phyloP scores from a whole-genome alignment of 2,888 invertebrate species.

The Cephonodes hylas region DNA sequence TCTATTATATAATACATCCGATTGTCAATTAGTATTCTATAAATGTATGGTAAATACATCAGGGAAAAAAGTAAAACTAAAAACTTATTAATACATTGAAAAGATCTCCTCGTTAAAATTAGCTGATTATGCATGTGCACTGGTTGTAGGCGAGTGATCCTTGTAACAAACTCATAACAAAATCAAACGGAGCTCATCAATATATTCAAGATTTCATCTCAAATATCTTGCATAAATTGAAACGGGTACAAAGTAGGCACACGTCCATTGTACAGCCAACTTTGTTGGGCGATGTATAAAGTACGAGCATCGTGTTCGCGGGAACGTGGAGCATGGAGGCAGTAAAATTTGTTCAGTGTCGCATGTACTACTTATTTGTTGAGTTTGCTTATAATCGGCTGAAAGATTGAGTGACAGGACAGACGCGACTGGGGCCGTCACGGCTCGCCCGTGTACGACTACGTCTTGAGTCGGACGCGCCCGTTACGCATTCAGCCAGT shows the following conservation, averaged over 20 bases:
- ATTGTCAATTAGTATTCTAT: no score
- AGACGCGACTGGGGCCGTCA: slow-evolving; percentile 50
- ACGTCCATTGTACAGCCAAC: not conserved
- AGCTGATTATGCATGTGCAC: no score
- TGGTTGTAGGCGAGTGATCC: no score
- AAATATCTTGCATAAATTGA: not conserved
- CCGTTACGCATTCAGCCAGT: slow-evolving; percentile 71
- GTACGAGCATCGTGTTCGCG: not conserved
- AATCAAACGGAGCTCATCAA: not conserved
- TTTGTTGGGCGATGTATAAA: not conserved
- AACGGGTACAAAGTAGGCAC: not conserved
- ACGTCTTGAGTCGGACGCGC: slow-evolving; percentile 50
- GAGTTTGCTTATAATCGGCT: slow-evolving; percentile 50
- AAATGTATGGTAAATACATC: no score
- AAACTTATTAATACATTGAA: no score
- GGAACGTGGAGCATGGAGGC: slow-evolving; percentile 13
- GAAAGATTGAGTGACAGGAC: slow-evolving; percentile 66
- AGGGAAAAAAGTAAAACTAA: no score
- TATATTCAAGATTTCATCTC: not conserved
- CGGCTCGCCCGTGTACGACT: slow-evolving; percentile 37
- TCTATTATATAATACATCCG: no score
- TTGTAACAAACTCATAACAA: not conserved
- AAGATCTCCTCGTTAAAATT: no score
- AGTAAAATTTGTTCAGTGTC: slow-evolving; percentile 55
- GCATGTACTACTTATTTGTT: slow-evolving; percentile 49